Base-by-base conservation (phyloP, 2,797 vertebrate species). In the Anableps anableps region DNA sequence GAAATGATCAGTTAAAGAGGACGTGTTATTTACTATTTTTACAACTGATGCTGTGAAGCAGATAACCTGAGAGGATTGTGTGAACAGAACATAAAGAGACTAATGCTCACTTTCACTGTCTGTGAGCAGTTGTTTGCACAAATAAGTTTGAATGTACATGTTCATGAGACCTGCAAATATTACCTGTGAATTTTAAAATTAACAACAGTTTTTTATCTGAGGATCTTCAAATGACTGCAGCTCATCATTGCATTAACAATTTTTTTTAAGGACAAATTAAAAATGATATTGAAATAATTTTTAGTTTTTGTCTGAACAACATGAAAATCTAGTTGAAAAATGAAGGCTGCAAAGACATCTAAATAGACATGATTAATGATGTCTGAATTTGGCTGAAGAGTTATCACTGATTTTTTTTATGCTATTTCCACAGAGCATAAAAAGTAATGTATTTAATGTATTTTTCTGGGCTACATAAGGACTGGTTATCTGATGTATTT, bases 1-100 rank as follows among this genome's bases (percentile, higher is more conserved):
- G 5, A 83, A 80, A 78, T 45, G 13, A 68, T 77, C n/a, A 29
- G 43, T 38, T 31, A 36, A 29, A 72, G 68, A 70, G 66, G 45
- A 38, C 16, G 4, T 62, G 60, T 38, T 47, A 53, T 36, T 74
- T 55, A 38, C 8, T 47, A 72, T 47, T 8, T 71, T 47, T 10
- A 47, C 68, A 47, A 3, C 26, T 19, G 26, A 71, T 71, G 23
- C 73, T 38, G 34, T 55, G 50, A n/a, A 41, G 73, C 34, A 55
- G 68, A 45, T 71, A 47, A 71, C 26, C 43, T 17, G 43, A 47
- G 16, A 29, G 43, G 43, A 71, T 2, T 45, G 5, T 29, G 13
- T 45, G 41, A 71, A 47, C n/a, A 29, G n/a, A 9, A 72, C 14
- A 72, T 45, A 72, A 72, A 72, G 6, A 47, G 43, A 29, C 26